These are phyloP conservation scores for Lagodon rhomboides DNA, from an alignment of 2,797 vertebrate genomes.

Conservation along the genomic window DNA sequence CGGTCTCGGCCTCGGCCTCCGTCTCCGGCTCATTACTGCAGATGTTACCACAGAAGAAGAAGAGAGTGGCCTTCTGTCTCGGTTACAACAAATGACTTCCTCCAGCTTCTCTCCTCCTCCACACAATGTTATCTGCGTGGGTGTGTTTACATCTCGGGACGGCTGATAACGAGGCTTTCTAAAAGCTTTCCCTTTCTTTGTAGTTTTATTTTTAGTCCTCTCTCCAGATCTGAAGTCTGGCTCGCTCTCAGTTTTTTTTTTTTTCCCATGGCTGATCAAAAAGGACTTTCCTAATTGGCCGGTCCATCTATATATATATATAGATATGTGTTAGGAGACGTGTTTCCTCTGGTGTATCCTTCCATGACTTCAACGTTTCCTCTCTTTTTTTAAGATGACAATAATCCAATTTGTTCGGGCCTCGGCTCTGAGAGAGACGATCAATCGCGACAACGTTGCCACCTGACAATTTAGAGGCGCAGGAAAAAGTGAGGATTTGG, in stretches of 20 bases:
- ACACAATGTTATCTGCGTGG: slow-evolving; percentile 55
- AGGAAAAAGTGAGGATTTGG: slow-evolving; percentile 4
- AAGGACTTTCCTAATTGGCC: not conserved
- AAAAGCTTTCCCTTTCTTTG: slow-evolving; percentile 23
- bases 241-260: slow-evolving; percentile 4
- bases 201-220: slow-evolving; percentile 27
- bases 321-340: not conserved
- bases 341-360: not conserved
- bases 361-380: not conserved
- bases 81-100: not conserved
- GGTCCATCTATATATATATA: not conserved
- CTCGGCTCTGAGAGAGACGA: slow-evolving; percentile 26
- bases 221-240: slow-evolving; percentile 2
- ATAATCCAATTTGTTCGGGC: slow-evolving; percentile 4
- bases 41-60: too few relatives aligned
- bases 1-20: too few relatives aligned
- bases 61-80: not conserved
- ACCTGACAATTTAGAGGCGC: not conserved
- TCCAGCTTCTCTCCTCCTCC: not conserved
- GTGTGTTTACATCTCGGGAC: slow-evolving; percentile 35
- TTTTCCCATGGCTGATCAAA: slow-evolving; percentile 32
- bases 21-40: not conserved
- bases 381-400: slow-evolving; percentile 8
- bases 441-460: slow-evolving; percentile 13
- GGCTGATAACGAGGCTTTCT: slow-evolving; percentile 46